Base-by-base conservation (phyloP, 2,113 vertebrate genomes). In the Tautogolabrus adspersus region DNA sequence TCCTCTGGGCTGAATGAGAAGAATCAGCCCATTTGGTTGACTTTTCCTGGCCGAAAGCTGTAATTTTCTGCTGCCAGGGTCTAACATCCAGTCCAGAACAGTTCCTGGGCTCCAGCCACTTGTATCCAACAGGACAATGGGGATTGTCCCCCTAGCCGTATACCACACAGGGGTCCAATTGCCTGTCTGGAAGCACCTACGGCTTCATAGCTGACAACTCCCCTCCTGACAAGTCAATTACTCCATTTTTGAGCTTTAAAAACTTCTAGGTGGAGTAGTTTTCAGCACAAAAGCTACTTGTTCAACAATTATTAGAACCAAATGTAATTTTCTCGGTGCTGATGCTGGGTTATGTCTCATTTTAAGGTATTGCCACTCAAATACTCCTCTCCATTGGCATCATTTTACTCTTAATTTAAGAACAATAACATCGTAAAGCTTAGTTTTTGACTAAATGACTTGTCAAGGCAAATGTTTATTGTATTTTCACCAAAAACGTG, bases 11-110 rank as follows among this genome's bases (percentile, higher is more conserved):
- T 90, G 86, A 86, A 89, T 76, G 79, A 89, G 88, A 93, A 88
- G 86, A 92, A 89, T 91, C 83, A 81, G 78, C 81, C 92, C 88
- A 89, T 92, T 92, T 84, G 93, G 84, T 89, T 67, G 83, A 83
- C 84, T 88, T 91, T 52, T 89, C 81, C 89, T 86, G 83, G 91
- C 87, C 40, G 73, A 79, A 81, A 59, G 70, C 82, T 63, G 46
- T 81, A 58, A 74, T 72, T 83, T 58, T 85, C 54, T 75, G 59
- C 84, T 86, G 83, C 89, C 90, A 85, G 85, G 56, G 72, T 75
- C 73, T 34, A 58, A 85, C 59, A 73, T 81, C 73, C 71, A 63
- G 79, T 59, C 79, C 80, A 73, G 81, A 81, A 68, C 78, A 81
- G 75, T 73, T 86, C 81, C 76, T 87, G 72, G 81, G 73, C 72